Evolutionary conservation across 2,888 invertebrate species (phyloP).

Genomic region (Brenthis daphne): DNA sequence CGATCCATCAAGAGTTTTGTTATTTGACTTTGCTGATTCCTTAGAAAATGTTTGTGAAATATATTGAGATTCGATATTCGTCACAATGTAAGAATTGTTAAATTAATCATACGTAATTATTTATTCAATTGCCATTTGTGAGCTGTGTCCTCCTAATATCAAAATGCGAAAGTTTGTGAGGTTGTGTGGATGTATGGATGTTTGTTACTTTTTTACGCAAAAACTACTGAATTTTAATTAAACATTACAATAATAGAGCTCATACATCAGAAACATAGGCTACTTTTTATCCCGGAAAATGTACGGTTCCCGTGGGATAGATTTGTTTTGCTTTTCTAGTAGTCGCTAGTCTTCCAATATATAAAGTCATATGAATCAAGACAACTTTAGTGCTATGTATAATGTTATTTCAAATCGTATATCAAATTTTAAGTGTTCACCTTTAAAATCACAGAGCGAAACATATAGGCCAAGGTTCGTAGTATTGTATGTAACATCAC

Average conservation of each 20-base stretch:
- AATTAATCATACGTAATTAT: no score
- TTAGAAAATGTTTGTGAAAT: not conserved
- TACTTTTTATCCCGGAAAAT: no score
- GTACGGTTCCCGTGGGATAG: no score
- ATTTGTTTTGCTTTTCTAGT: no score
- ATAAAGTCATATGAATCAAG: not conserved
- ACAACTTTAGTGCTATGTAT: constrained; percentile 8
- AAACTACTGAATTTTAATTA: no score
- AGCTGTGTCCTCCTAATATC: no score
- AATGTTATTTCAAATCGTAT: constrained; percentile 45
- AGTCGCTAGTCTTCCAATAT: not conserved
- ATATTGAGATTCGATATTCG: not conserved
- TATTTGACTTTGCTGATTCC: constrained; percentile 16
- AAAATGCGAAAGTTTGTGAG: no score
- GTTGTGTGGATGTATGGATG: no score
- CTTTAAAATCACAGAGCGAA: constrained; percentile 58
- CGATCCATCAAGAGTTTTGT: constrained; percentile 24
- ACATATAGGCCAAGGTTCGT: constrained; percentile 61
- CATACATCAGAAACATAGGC: no score
- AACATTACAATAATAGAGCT: no score
- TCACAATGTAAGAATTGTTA: no score
- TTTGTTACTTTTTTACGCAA: no score
- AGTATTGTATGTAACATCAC: constrained; percentile 51
- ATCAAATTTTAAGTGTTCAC: constrained; percentile 54
- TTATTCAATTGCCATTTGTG: not conserved